Evolutionary conservation across 2,797 vertebrate genomes (phyloP).

Genomic region (Pangasius larnaudii): DNA sequence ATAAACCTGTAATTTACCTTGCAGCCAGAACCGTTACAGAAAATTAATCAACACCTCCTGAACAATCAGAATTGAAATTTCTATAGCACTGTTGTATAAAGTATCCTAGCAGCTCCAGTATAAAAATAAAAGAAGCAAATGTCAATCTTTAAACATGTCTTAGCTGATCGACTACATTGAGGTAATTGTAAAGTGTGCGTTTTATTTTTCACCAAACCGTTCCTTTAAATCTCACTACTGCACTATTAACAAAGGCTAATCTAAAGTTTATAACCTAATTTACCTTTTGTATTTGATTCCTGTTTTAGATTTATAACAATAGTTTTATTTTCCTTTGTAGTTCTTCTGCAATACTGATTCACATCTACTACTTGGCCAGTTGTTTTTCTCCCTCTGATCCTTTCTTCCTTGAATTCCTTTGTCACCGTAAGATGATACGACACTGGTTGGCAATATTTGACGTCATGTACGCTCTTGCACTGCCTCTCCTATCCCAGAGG

Average conservation of each 20-base stretch:
- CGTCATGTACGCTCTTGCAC: constrained; percentile 20
- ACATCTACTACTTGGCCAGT: constrained; percentile 11
- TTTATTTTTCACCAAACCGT: neutral
- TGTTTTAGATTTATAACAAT: neutral
- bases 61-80: neutral
- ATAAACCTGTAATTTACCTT: neutral
- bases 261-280: neutral
- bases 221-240: neutral
- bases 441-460: constrained; percentile 18
- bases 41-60: neutral
- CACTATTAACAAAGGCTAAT: neutral
- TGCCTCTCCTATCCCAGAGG: constrained; percentile 36
- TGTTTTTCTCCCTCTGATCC: constrained; percentile 40
- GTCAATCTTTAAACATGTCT: neutral
- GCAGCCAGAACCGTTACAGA: neutral
- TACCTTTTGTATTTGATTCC: neutral
- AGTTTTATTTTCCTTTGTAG: neutral
- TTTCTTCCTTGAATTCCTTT: constrained; percentile 26
- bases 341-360: neutral
- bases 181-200: neutral
- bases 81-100: neutral
- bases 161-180: neutral
- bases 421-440: constrained; percentile 26
- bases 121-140: neutral
- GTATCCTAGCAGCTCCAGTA: neutral